Percentiles rank a stretch among this genome's conserved stretches.
Conservation (phyloP, 1,140 invertebrate genomes). For the Pseudomyrmex sp. region DNA sequence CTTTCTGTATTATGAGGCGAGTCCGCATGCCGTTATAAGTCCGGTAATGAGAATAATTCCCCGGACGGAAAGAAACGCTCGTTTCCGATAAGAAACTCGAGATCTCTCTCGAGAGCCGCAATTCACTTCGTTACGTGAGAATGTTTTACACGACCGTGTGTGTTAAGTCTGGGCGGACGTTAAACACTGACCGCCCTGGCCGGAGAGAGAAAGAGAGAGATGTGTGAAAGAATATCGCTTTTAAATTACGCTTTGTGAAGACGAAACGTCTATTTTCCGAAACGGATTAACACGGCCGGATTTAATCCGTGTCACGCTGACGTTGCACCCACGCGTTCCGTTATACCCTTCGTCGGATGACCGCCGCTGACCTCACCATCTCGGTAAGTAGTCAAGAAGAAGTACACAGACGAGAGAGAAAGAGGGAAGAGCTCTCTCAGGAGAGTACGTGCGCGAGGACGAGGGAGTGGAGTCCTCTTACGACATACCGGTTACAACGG, state of each 20-base stretch:
- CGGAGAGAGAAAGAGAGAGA: no score
- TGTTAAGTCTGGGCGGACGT: conserved; percentile 7
- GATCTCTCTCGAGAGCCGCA: neutral
- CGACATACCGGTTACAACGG: conserved; percentile 59
- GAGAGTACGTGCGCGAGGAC: conserved; percentile 39
- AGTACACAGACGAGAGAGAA: conserved; percentile 42
- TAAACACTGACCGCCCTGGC: neutral
- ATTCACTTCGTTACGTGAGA: conserved; percentile 16
- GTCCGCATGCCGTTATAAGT: conserved; percentile 40
- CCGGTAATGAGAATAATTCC: conserved; percentile 56
- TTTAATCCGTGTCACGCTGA: conserved; percentile 78
- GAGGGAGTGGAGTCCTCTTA: conserved; percentile 57
- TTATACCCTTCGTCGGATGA: conserved; percentile 74
- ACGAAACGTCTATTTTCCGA: conserved; percentile 34
- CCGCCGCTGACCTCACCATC: conserved; percentile 74
- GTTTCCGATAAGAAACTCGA: conserved; percentile 43
- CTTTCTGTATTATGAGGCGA: conserved; percentile 46
- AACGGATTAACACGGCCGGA: conserved; percentile 63
- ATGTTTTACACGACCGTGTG: neutral
- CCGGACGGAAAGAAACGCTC: conserved; percentile 31
- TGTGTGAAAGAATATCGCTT: neutral
- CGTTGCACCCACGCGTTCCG: conserved; percentile 77
- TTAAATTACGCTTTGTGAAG: conserved; percentile 11
- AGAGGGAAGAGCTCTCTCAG: conserved; percentile 31
- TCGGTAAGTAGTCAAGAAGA: conserved; percentile 60